phyloP scores from a whole-genome alignment of 2,113 vertebrate species.

The Tricholaema leucomelas region DNA sequence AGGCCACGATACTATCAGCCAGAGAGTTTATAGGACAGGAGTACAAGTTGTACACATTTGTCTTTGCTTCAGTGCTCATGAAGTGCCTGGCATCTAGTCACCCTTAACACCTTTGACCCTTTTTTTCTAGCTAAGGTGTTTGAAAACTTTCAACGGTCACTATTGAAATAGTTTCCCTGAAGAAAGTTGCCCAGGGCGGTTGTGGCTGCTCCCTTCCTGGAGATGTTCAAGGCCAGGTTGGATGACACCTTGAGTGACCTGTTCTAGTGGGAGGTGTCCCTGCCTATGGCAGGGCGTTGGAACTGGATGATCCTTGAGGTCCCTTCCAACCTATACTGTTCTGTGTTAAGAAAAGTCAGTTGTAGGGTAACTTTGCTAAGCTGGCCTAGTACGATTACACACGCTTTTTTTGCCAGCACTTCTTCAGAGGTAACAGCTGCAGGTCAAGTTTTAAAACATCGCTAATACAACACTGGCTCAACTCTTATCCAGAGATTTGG shows the following conservation, averaged over 20 bases:
- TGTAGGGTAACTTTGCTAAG: not conserved
- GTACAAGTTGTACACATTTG: not conserved
- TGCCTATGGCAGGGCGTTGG: no score
- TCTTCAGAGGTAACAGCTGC: not conserved
- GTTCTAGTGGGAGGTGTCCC: no score
- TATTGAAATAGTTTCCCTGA: not conserved
- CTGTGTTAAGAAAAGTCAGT: not conserved
- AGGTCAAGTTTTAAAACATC: not conserved
- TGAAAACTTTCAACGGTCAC: not conserved
- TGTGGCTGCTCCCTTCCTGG: no score
- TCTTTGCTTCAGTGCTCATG: not conserved
- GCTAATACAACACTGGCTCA: not conserved
- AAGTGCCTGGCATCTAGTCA: not conserved
- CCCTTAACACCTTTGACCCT: not conserved
- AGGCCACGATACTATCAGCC: not conserved
- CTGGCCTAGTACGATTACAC: not conserved
- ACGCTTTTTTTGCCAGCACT: not conserved
- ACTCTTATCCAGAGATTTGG: not conserved
- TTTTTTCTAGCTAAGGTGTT: not conserved
- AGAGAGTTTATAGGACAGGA: not conserved
- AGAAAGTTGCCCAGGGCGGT: no score
- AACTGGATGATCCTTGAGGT: no score
- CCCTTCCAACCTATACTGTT: no score
- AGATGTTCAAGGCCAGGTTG: no score
- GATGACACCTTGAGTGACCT: no score